Conservation (phyloP, 35 echinoderm and acorn worm genomes). For the Lytechinus pictus region DNA sequence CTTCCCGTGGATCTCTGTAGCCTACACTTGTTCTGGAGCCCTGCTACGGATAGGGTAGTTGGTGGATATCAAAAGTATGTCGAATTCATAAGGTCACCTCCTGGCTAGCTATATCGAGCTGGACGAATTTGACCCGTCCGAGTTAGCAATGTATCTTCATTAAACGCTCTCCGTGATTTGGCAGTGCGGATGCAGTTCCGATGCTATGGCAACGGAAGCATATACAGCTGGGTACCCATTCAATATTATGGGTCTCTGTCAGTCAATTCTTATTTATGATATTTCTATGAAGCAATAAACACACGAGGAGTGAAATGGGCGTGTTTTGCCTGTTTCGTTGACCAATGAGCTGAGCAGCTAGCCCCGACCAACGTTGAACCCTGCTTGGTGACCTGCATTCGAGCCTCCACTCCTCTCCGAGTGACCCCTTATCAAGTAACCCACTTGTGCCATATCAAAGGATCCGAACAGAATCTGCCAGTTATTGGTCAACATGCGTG, state of each 20-base stretch:
- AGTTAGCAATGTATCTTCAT: neutral
- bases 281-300: no score
- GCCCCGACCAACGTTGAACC: neutral
- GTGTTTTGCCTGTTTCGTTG: neutral
- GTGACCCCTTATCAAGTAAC: neutral
- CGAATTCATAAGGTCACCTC: neutral
- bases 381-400: neutral
- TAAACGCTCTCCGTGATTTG: neutral
- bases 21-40: no score
- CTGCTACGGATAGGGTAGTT: neutral
- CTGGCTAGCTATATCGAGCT: neutral
- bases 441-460: neutral
- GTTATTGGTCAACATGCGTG: constrained; percentile 2
- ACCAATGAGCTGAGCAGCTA: neutral
- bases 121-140: neutral
- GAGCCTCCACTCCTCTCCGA: neutral
- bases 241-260: no score
- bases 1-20: no score
- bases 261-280: no score
- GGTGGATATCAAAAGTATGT: neutral
- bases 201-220: neutral
- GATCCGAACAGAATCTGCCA: neutral
- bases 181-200: neutral
- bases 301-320: neutral
- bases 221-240: no score